Percentiles rank a stretch among this genome's conserved stretches.
Evolutionary conservation across 2,113 vertebrate species (phyloP).

Genomic region (Leuciscus idus): DNA sequence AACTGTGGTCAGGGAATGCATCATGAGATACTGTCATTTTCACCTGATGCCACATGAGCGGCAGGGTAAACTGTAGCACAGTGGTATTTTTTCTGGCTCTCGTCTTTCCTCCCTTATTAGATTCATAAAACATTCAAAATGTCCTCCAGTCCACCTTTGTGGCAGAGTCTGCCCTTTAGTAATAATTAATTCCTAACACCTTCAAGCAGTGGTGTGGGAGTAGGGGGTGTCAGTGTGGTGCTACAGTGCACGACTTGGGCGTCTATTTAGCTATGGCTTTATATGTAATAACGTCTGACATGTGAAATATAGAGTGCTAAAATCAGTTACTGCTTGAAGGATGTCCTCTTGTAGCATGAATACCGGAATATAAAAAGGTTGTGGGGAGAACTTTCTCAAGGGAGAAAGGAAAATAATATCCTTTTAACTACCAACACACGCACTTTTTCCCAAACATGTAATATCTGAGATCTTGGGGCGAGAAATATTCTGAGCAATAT

Average conservation of each 20-base stretch:
- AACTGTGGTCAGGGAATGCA: slow-evolving; percentile 33
- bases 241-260: not conserved
- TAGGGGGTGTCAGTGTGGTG: slow-evolving; percentile 24
- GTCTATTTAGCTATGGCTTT: slow-evolving; percentile 61
- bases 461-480: not conserved
- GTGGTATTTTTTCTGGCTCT: not conserved
- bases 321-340: slow-evolving; percentile 41
- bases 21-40: slow-evolving; percentile 52
- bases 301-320: slow-evolving; percentile 44
- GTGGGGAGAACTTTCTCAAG: slow-evolving; percentile 64
- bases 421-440: not conserved
- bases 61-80: not conserved
- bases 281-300: slow-evolving; percentile 68
- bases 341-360: slow-evolving; percentile 59
- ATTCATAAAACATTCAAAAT: slow-evolving; percentile 71
- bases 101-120: slow-evolving; percentile 58
- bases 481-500: not conserved
- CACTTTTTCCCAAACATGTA: not conserved
- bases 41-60: slow-evolving; percentile 2
- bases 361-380: slow-evolving; percentile 76
- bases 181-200: slow-evolving; percentile 73
- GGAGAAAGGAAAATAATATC: slow-evolving; percentile 51
- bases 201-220: slow-evolving; percentile 42
- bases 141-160: slow-evolving; percentile 64
- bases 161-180: slow-evolving; percentile 65